Conservation (phyloP, 2,113 vertebrate species). For the Myiopsitta monachus region DNA sequence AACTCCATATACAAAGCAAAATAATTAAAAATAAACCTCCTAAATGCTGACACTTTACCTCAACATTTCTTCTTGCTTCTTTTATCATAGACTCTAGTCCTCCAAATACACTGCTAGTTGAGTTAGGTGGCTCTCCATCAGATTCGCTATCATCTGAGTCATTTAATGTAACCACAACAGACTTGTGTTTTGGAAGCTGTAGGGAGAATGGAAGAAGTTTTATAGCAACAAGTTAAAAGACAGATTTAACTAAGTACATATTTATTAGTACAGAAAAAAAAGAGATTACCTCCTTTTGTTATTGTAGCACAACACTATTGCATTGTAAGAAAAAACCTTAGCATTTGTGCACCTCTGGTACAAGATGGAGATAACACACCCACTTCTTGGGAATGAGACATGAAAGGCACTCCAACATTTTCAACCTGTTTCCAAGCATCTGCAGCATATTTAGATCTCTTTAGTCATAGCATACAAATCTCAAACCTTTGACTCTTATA, state of each 20-base stretch:
- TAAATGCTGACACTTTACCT: slow-evolving; percentile 74
- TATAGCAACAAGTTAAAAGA: background rate
- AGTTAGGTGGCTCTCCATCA: slow-evolving; percentile 82
- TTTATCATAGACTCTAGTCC: slow-evolving; percentile 98
- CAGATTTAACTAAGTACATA: background rate
- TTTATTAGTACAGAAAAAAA: background rate
- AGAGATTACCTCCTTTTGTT: background rate
- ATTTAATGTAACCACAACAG: slow-evolving; percentile 92
- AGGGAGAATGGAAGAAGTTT: background rate
- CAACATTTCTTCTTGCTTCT: slow-evolving; percentile 92
- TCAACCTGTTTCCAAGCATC: background rate
- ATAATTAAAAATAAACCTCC: background rate
- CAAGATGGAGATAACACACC: background rate
- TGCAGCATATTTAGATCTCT: background rate
- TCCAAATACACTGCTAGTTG: slow-evolving; percentile 83
- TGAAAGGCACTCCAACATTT: background rate
- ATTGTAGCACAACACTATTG: background rate
- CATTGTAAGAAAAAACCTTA: background rate
- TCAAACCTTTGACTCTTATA: background rate
- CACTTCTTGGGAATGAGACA: background rate
- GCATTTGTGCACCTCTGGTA: background rate
- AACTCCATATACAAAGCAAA: background rate
- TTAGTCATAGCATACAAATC: accelerated
- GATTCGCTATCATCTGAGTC: slow-evolving; percentile 96
- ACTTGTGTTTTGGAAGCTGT: slow-evolving; percentile 92